Conservation (phyloP, 2,113 vertebrate genomes). For the Corvus cornix region DNA sequence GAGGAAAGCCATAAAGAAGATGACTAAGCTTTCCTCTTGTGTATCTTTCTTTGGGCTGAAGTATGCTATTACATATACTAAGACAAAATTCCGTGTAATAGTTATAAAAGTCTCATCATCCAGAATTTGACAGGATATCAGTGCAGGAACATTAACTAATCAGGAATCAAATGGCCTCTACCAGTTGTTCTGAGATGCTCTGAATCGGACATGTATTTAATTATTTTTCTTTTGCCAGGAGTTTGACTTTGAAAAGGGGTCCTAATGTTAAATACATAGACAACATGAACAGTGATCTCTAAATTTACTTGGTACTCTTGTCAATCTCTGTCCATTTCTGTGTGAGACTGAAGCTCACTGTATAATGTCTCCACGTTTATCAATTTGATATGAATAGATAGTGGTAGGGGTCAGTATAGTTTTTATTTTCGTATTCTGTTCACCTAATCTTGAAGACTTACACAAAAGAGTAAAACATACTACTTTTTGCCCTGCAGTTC, state of each 20-base stretch:
- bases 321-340: background rate
- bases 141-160: background rate
- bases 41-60: background rate
- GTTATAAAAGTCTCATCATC: background rate
- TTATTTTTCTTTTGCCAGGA: background rate
- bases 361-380: background rate
- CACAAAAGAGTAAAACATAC: background rate
- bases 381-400: background rate
- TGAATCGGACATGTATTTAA: fast-evolving
- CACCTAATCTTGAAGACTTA: background rate
- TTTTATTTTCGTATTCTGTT: background rate
- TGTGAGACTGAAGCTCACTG: background rate
- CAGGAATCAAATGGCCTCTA: background rate
- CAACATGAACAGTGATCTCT: background rate
- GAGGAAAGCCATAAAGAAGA: background rate
- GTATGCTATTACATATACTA: background rate
- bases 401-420: background rate
- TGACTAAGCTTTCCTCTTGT: background rate
- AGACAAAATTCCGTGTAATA: background rate
- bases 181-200: background rate
- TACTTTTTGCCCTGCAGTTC: background rate
- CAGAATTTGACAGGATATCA: background rate
- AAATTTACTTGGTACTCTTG: background rate
- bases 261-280: background rate
- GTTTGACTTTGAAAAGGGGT: background rate